Conservation (phyloP, 1,140 invertebrate species). For the Lordiphosa collinella region DNA sequence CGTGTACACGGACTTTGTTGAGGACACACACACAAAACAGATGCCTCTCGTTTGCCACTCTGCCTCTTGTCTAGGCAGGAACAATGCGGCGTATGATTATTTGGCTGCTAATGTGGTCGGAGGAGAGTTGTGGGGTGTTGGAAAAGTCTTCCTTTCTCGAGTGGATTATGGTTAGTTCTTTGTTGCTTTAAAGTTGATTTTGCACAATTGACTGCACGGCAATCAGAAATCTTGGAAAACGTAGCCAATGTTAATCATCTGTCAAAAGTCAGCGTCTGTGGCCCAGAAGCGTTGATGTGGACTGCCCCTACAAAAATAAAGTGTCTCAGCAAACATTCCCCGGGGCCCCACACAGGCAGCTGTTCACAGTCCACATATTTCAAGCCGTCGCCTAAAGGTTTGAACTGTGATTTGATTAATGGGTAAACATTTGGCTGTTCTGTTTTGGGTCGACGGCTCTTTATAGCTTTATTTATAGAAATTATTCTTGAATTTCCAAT, state of each 20-base stretch:
- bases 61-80: conserved; percentile 3
- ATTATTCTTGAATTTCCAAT: too few relatives aligned
- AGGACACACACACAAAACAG: conserved; percentile 48
- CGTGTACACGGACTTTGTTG: conserved; percentile 26
- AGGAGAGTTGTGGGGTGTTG: too few relatives aligned
- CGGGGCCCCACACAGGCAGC: conserved; percentile 10
- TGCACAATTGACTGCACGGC: conserved; percentile 39
- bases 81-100: conserved; percentile 75
- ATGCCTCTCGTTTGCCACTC: conserved; percentile 2
- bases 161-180: conserved; percentile 38
- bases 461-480: too few relatives aligned
- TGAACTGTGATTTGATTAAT: conserved; percentile 39
- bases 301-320: conserved; percentile 2
- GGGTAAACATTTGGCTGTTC: conserved; percentile 22
- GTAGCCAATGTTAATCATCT: background rate
- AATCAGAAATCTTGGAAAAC: conserved; percentile 32
- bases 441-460: background rate
- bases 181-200: conserved; percentile 36
- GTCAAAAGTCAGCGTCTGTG: conserved; percentile 5
- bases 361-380: conserved; percentile 27
- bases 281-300: conserved; percentile 31
- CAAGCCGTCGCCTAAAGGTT: conserved; percentile 10
- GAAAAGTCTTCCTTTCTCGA: conserved; percentile 18
- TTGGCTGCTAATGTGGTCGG: conserved; percentile 51
- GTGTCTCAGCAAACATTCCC: too few relatives aligned